A percentile compares a stretch with the other conserved stretches of the same genome.
Conservation (phyloP, 2,888 invertebrate species). For the Bugula neritina region DNA sequence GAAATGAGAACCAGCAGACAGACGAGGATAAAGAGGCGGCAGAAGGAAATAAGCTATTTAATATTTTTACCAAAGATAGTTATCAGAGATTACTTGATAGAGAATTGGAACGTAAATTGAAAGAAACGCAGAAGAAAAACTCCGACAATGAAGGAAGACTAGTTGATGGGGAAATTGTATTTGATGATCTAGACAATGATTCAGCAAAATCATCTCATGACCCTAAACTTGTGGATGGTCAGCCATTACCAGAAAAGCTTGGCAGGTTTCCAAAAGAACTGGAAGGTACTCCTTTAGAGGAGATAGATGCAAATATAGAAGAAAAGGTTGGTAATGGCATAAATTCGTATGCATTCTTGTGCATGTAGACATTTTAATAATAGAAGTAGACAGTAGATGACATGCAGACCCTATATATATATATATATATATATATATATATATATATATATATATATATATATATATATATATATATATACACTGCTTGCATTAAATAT, state of each 20-base stretch:
- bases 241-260: conserved; percentile 72
- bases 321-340: conserved; percentile 72
- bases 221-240: conserved; percentile 82
- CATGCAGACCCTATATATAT: neutral
- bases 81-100: conserved; percentile 17
- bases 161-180: conserved; percentile 49
- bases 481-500: too few relatives aligned
- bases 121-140: conserved; percentile 35
- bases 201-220: conserved; percentile 53
- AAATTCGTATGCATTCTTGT: too few relatives aligned
- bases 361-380: too few relatives aligned
- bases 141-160: conserved; percentile 43
- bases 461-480: too few relatives aligned
- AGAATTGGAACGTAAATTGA: conserved; percentile 31
- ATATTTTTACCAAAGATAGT: conserved; percentile 18
- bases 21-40: neutral
- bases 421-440: conserved; percentile 28
- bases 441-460: conserved; percentile 28
- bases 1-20: neutral
- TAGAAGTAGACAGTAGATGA: neutral
- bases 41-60: neutral
- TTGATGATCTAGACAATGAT: conserved; percentile 41
- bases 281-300: conserved; percentile 85
- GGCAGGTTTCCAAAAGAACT: conserved; percentile 82
- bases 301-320: conserved; percentile 90